A percentile compares a stretch with the other conserved stretches of the same genome.
Conservation (phyloP, 2,797 vertebrate species). For the Sebastes itinus region DNA sequence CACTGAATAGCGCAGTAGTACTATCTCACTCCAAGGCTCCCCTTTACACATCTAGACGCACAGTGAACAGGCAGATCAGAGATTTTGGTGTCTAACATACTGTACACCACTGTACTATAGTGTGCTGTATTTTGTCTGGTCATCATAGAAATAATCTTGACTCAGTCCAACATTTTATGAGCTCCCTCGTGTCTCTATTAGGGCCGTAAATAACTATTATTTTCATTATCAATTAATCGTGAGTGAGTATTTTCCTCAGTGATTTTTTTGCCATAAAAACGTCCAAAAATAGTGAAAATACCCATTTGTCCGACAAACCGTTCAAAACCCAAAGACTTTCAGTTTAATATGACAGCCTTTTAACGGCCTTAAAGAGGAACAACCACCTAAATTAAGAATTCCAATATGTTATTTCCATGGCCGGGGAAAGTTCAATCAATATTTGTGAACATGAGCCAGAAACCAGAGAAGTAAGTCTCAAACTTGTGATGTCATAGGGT, state of each 20-base stretch:
- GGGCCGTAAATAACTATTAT: background rate
- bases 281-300: background rate
- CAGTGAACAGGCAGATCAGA: too few species aligned
- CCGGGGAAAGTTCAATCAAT: too few species aligned
- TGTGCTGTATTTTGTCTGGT: background rate
- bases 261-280: background rate
- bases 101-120: background rate
- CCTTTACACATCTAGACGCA: background rate
- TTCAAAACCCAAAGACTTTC: background rate
- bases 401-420: too few species aligned
- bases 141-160: background rate
- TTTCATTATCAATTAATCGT: background rate
- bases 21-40: constrained; percentile 10
- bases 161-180: background rate
- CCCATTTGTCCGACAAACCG: background rate
- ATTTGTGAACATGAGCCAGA: too few species aligned
- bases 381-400: too few species aligned
- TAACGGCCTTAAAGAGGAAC: too few species aligned
- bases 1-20: constrained; percentile 5
- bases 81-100: background rate
- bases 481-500: too few species aligned
- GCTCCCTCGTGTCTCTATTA: background rate
- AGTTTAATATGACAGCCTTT: background rate
- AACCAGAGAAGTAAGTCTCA: too few species aligned
- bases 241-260: background rate